Conservation (phyloP, 2,888 invertebrate genomes). For the Erebia epiphron region DNA sequence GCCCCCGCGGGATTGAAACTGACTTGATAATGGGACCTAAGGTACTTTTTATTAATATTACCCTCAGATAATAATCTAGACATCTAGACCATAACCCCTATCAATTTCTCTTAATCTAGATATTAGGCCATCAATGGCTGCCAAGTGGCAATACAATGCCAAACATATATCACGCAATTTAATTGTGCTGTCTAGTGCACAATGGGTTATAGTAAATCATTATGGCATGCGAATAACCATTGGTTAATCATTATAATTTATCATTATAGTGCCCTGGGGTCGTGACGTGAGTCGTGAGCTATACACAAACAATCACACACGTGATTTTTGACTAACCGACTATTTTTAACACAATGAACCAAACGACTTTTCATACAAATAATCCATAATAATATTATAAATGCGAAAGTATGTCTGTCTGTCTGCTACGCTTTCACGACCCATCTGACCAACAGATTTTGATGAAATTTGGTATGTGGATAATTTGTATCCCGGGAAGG, state of each 20-base stretch:
- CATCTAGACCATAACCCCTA: slow-evolving; percentile 1
- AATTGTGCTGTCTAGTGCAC: slow-evolving; percentile 54
- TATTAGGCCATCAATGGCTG: slow-evolving; percentile 16
- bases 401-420: too few species aligned
- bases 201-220: slow-evolving; percentile 47
- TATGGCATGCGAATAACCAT: slow-evolving; percentile 42
- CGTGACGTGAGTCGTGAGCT: not conserved
- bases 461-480: too few species aligned
- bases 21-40: too few species aligned
- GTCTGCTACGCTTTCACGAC: too few species aligned
- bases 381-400: too few species aligned
- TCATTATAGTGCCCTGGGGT: slow-evolving; percentile 30
- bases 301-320: not conserved
- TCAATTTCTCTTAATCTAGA: slow-evolving; percentile 16
- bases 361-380: too few species aligned
- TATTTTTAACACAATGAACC: too few species aligned
- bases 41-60: not conserved
- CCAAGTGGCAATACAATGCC: slow-evolving; percentile 13
- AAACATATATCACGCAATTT: slow-evolving; percentile 36
- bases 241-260: slow-evolving; percentile 47
- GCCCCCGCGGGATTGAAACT: too few species aligned
- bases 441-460: too few species aligned
- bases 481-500: too few species aligned
- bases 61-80: not conserved
- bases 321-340: not conserved